A percentile compares a stretch with the other conserved stretches of the same genome.
phyloP scores from a whole-genome alignment of 64 coral and sea anemone genomes.

The Dendronephthya gigantea region DNA sequence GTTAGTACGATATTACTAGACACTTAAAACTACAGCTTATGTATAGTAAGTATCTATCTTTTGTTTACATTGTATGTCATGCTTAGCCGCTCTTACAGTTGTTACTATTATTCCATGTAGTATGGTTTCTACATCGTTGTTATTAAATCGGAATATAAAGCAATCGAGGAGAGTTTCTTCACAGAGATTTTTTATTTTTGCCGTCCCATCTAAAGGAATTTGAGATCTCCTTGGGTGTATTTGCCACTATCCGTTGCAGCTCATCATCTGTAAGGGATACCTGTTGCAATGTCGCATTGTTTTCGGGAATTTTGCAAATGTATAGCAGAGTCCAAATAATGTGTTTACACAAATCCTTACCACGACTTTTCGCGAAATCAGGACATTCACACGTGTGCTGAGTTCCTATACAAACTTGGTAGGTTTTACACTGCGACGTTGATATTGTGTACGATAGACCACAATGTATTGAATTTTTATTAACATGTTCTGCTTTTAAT shows the following conservation, averaged over 20 bases:
- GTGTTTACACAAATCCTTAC: slow-evolving; percentile 8
- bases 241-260: background rate
- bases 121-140: too few relatives aligned
- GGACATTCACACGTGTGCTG: background rate
- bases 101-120: too few relatives aligned
- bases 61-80: too few relatives aligned
- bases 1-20: too few relatives aligned
- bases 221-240: background rate
- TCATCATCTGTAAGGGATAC: background rate
- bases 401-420: background rate
- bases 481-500: background rate
- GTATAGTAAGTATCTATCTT: too few relatives aligned
- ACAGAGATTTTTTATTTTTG: too few relatives aligned
- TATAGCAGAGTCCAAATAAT: background rate
- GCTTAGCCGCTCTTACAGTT: too few relatives aligned
- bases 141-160: too few relatives aligned
- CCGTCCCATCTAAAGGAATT: background rate
- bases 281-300: background rate
- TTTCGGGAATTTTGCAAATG: background rate
- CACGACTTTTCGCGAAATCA: background rate
- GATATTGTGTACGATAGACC: too few relatives aligned
- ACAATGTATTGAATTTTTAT: too few relatives aligned
- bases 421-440: background rate
- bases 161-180: too few relatives aligned
- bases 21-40: too few relatives aligned